Base-by-base conservation (phyloP, 1,140 invertebrate species). In the Aphidius ervi region DNA sequence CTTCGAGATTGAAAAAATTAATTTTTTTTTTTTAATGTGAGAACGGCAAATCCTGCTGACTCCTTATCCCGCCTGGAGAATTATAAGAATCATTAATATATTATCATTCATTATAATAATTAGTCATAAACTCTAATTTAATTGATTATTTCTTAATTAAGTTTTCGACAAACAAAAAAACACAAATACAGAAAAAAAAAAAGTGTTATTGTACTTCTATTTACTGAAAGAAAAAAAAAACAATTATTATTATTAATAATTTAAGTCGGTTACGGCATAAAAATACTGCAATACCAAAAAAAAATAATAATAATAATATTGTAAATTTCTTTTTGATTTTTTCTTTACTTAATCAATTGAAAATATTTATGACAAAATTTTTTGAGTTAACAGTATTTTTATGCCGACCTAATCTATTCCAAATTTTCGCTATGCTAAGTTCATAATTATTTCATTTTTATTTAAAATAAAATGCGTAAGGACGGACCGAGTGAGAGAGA, bases 1-100 rank as follows among this genome's bases (percentile, higher is more conserved):
- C 2, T 31, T 31, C 23, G 23, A 31, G 23, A 31, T 31, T 31
- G 4, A 31, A 31, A 31, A 31, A 31, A 31, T 31, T 31, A 31
- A 31, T 31, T 31, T 31, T 31, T 31, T 31, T 31, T 31, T 31
- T 31, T 31, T 31, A 31, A 31, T 31, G 4, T 31, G 1, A 31
- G 23, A 31, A 31, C 23, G 23, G 2, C 16, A 16, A 31, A 31
- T 3, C 23, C 23, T 3, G 4, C 23, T 31, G 23, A 59, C 67
- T 61, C 59, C 62, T 40, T 39, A 9, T 10, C 65, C 62, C 69
- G 68, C 58, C 67, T 67, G 70, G 70, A 80, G 77, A 78, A 80
- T 79, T 78, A 77, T 80, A 80, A 76, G 75, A 79, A 77, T 77
- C 77, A 80, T 77, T 80, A 79, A 80, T 80, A 78, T 79, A 79